These are phyloP conservation scores for Asobara japonica DNA, from an alignment of 1,140 invertebrate genomes.

Conservation along the genomic window DNA sequence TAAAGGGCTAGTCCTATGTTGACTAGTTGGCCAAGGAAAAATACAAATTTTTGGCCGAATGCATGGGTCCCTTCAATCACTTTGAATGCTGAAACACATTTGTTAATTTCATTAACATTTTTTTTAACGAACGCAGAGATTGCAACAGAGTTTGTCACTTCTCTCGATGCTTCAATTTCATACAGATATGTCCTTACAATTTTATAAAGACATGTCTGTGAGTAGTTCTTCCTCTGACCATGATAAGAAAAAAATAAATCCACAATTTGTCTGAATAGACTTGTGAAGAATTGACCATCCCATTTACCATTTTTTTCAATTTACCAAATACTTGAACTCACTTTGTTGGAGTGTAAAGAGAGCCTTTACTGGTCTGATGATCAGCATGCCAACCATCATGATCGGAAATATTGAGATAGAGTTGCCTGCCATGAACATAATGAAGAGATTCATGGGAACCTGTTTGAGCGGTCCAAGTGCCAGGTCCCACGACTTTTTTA, in stretches of 20 bases:
- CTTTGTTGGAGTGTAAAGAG: slow-evolving; percentile 89
- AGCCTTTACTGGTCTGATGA: slow-evolving; percentile 94
- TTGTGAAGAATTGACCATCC: no score
- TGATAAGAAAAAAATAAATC: no score
- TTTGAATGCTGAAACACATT: slow-evolving; percentile 79
- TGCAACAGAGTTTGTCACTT: no score
- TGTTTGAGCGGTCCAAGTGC: slow-evolving; percentile 94
- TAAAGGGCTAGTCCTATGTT: slow-evolving; percentile 94
- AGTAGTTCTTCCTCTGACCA: no score
- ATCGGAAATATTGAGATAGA: slow-evolving; percentile 99
- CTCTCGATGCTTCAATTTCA: no score
- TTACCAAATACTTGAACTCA: slow-evolving; percentile 63
- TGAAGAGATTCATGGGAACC: slow-evolving; percentile 99
- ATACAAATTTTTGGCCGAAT: slow-evolving; percentile 92
- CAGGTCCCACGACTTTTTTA: slow-evolving; percentile 98
- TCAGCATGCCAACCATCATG: slow-evolving; percentile 99
- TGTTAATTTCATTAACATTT: slow-evolving; percentile 24
- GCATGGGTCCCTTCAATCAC: slow-evolving; percentile 95
- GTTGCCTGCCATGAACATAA: slow-evolving; percentile 99
- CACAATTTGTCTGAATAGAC: no score
- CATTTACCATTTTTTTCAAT: no score
- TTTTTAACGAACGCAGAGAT: not conserved
- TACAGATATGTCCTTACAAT: no score
- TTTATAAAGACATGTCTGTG: no score
- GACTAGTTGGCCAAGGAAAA: slow-evolving; percentile 93